Percentiles rank a stretch among this genome's conserved stretches.
phyloP scores from a whole-genome alignment of 2,113 vertebrate genomes.

The Tretioscincus oriximinensis region DNA sequence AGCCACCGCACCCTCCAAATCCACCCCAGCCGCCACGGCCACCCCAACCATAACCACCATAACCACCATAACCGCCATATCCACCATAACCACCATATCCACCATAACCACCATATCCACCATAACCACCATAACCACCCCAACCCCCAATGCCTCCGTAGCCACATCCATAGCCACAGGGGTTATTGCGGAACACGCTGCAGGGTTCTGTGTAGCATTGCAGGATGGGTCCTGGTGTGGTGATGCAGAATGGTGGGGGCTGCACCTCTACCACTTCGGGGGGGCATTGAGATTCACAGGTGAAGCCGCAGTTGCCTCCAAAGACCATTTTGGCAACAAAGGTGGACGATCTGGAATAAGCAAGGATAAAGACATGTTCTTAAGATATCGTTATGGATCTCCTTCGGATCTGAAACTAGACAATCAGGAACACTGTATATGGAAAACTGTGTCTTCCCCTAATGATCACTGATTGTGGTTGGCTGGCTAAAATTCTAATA shows the following conservation, averaged over 20 bases:
- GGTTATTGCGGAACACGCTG: neutral
- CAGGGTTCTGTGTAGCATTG: neutral
- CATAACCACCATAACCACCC: neutral
- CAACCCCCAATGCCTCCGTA: neutral
- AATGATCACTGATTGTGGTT: no score
- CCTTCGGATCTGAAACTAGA: no score
- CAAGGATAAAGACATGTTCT: neutral
- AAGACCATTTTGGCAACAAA: neutral
- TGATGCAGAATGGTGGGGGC: neutral
- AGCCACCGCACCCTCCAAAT: neutral
- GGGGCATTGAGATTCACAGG: neutral
- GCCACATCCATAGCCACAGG: neutral
- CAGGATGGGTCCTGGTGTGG: neutral
- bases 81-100: neutral
- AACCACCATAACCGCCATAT: neutral
- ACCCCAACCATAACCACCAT: no score
- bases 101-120: neutral
- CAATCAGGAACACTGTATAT: no score
- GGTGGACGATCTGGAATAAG: neutral
- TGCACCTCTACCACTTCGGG: neutral
- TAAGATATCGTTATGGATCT: no score
- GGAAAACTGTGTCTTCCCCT: no score
- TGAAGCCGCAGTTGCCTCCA: neutral
- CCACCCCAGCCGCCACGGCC: neutral
- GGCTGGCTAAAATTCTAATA: no score